Conservation (phyloP, 2,113 vertebrate species). For the Oophaga pumilio region DNA sequence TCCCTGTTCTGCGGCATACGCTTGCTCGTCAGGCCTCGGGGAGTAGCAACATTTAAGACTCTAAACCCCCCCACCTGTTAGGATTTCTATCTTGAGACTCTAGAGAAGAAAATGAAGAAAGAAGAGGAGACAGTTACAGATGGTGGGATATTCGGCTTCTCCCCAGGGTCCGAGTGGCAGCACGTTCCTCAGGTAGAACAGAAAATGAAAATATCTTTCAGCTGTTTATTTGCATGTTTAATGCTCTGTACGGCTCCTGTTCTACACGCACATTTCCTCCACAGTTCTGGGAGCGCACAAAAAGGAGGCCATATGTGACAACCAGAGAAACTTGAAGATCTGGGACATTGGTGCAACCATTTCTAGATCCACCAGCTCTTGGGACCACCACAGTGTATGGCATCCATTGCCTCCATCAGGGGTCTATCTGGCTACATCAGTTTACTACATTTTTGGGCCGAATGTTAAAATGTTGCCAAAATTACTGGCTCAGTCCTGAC, state of each 20-base stretch:
- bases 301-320: neutral
- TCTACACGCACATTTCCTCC: neutral
- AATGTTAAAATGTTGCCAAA: neutral
- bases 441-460: too few species aligned
- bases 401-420: neutral
- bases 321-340: neutral
- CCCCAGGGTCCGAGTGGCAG: neutral
- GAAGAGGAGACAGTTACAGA: slow-evolving; percentile 11
- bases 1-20: neutral
- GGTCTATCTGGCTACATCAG: neutral
- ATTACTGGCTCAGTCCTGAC: neutral
- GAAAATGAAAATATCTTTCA: slow-evolving; percentile 14
- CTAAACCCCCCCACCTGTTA: slow-evolving; percentile 4
- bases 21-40: neutral
- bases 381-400: neutral
- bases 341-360: neutral
- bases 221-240: slow-evolving; percentile 14
- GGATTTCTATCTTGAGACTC: neutral
- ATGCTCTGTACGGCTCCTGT: neutral
- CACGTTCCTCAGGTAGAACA: slow-evolving; percentile 11
- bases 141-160: neutral
- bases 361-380: neutral
- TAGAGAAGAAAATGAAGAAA: slow-evolving; percentile 2
- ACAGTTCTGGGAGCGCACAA: neutral
- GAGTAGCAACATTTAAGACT: slow-evolving; percentile 16